Base-by-base conservation (phyloP, 1,140 invertebrate species). In the Sinonovacula constricta region DNA sequence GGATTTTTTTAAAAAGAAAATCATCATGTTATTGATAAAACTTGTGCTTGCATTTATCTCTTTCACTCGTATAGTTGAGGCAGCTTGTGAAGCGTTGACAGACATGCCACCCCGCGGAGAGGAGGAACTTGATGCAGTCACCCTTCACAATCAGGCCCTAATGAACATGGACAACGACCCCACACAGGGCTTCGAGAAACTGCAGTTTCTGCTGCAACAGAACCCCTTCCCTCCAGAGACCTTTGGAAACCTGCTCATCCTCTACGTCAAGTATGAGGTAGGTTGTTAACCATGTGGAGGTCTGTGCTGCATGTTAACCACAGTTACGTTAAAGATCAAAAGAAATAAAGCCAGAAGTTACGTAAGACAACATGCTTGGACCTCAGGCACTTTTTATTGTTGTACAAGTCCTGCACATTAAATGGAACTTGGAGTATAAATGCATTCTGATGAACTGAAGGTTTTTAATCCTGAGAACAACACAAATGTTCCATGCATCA, bases 91-190 rank as follows among this genome's bases (percentile, higher is more conserved):
- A 92, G 97, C 98, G 0, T 91, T 99, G 56, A 96, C 96, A 0
- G 99, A 99, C 91, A 98, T 99, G 96, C 99, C 99, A 30, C 98
- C 98, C 0, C 79, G 93, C 80, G 95, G 96, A 10, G 98, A 99
- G 91, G 97, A 99, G 88, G 99, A 99, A 92, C 91, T 99, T 72
- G 99, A 99, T 92, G 97, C 98, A 22, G 97, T 99, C 0, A 99
- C 98, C 28, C 92, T 99, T 5, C 99, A 99, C 87, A 99, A 99
- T 90, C 95, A 99, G 92, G 98, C 98, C 0, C 91, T 99, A 5
- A 96, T 99, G 87, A 98, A 98, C 87, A 97, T 98, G 91, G 96
- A 98, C 60, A 92, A 91, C 31, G 95, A 97, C 80, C 96, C 98
- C 10, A 95, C 95, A 0, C 96, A 98, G 90, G 97, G 98, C 24